Evolutionary conservation across 2,888 invertebrate genomes (phyloP).

Genomic region (Bibio marci): DNA sequence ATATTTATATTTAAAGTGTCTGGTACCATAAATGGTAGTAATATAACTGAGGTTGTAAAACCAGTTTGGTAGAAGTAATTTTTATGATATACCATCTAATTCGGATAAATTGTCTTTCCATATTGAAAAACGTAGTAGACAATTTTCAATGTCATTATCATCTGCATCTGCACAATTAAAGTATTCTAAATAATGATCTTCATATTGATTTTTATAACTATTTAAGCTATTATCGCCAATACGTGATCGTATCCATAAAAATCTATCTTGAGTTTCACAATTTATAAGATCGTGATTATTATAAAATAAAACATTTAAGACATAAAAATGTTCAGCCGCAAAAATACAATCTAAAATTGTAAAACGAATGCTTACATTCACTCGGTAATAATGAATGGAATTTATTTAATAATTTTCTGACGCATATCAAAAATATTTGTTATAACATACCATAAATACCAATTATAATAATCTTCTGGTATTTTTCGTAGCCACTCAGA

Average conservation of each 20-base stretch:
- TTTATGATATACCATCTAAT: constrained; percentile 75
- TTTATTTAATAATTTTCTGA: constrained; percentile 37
- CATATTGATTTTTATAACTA: constrained; percentile 13
- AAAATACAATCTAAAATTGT: constrained; percentile 69
- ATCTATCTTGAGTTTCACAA: constrained; percentile 50
- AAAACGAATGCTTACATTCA: constrained; percentile 12
- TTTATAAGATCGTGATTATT: constrained; percentile 20
- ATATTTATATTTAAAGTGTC: constrained; percentile 49
- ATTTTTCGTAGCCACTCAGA: constrained; percentile 89
- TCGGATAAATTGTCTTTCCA: constrained; percentile 27
- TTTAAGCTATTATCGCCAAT: constrained; percentile 36
- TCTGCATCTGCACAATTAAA: constrained; percentile 20
- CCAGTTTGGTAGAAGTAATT: constrained; percentile 61
- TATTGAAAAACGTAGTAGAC: constrained; percentile 19
- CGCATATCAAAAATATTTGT: constrained; percentile 52
- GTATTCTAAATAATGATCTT: constrained; percentile 16
- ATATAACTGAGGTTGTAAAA: constrained; percentile 73
- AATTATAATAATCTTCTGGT: constrained; percentile 59
- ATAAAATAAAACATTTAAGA: constrained; percentile 50
- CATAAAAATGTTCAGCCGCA: constrained; percentile 45
- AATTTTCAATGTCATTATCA: constrained; percentile 12
- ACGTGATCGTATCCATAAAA: constrained; percentile 66
- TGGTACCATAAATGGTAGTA: constrained; percentile 74
- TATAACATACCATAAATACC: constrained; percentile 47
- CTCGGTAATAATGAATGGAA: constrained; percentile 29